These are phyloP conservation scores for Steinernema hermaphroditum DNA, from an alignment of 2,888 invertebrate genomes.

Conservation along the genomic window DNA sequence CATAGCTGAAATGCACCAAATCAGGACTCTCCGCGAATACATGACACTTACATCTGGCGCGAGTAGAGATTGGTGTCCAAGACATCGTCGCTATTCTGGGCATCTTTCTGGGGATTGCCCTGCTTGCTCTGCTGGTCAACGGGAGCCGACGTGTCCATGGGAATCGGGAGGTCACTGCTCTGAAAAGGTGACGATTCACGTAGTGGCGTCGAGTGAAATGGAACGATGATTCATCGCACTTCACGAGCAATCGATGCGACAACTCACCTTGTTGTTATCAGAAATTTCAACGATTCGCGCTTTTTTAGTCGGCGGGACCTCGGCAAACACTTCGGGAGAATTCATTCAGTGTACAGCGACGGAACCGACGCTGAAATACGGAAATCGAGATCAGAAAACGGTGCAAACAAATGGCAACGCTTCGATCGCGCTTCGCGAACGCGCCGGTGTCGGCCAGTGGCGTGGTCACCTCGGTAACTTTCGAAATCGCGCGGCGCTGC, in stretches of 20 bases:
- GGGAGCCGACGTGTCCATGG: not conserved
- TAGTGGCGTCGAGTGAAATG: too few species aligned
- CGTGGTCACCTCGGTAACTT: too few species aligned
- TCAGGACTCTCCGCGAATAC: not conserved
- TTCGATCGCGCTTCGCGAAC: not conserved
- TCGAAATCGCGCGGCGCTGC: too few species aligned
- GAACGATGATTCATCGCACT: too few species aligned
- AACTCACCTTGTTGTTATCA: constrained; percentile 3
- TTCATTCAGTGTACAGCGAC: constrained; percentile 1
- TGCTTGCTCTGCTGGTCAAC: not conserved
- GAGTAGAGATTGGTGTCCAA: constrained; percentile 62
- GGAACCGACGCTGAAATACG: constrained; percentile 8
- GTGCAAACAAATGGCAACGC: not conserved
- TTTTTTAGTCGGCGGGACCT: not conserved
- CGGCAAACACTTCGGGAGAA: not conserved
- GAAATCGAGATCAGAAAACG: not conserved
- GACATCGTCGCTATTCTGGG: constrained; percentile 17
- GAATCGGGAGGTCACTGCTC: not conserved
- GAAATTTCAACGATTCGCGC: not conserved
- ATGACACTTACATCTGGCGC: constrained; percentile 56
- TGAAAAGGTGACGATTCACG: not conserved
- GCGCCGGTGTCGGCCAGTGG: not conserved
- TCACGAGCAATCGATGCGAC: not conserved
- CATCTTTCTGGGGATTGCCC: not conserved
- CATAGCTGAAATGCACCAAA: constrained; percentile 73